Conservation (phyloP, 2,888 invertebrate species). For the Cecidostiba fungosa region DNA sequence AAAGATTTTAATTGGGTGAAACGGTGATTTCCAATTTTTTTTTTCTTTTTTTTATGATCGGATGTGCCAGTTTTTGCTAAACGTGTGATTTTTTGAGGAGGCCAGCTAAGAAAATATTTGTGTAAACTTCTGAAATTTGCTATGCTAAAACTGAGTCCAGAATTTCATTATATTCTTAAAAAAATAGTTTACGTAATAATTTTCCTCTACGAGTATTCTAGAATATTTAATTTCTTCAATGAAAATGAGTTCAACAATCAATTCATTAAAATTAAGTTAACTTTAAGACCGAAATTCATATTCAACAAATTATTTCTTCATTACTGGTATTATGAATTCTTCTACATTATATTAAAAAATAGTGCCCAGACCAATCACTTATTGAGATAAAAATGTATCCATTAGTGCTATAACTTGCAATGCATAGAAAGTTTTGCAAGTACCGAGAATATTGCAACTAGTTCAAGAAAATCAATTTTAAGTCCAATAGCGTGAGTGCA, state of each 20-base stretch:
- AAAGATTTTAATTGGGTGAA: slow-evolving; percentile 36
- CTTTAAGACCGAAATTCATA: no score
- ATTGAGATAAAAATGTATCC: no score
- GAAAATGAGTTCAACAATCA: background rate
- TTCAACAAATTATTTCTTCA: no score
- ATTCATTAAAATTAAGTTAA: background rate
- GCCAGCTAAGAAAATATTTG: background rate
- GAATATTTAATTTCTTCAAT: background rate
- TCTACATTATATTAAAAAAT: no score
- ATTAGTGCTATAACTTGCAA: no score
- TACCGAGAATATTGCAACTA: background rate
- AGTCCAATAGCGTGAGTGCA: background rate
- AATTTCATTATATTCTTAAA: background rate
- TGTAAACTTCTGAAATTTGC: background rate
- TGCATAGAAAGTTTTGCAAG: background rate
- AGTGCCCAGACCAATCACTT: no score
- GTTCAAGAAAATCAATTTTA: background rate
- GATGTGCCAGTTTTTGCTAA: slow-evolving; percentile 21
- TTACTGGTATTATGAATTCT: no score
- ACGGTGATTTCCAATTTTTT: background rate
- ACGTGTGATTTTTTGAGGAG: background rate
- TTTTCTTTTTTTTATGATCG: background rate
- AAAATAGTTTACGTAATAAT: no score
- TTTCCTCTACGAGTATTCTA: no score
- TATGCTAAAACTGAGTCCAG: background rate